phyloP scores from a whole-genome alignment of 2,888 invertebrate genomes.

The Perizoma flavofasciatum region DNA sequence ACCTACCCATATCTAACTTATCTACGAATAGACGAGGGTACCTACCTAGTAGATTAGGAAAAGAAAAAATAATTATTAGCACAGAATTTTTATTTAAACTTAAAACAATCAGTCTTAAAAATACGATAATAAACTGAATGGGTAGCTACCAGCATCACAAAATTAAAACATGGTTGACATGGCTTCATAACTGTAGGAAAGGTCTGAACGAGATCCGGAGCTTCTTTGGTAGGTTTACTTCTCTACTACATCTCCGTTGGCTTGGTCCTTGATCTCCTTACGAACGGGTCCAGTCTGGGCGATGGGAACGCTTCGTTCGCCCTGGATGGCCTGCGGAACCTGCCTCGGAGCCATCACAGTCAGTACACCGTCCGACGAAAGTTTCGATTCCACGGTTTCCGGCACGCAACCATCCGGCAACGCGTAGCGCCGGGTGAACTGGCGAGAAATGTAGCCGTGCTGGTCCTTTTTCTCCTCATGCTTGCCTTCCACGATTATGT shows the following conservation, averaged over 20 bases:
- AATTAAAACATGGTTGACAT: not conserved
- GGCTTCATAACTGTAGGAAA: no score
- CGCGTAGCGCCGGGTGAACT: slow-evolving; percentile 90
- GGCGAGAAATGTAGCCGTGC: slow-evolving; percentile 89
- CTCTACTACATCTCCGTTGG: slow-evolving; percentile 63
- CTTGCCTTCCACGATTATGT: slow-evolving; percentile 89
- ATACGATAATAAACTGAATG: slow-evolving; percentile 4
- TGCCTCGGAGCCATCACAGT: slow-evolving; percentile 86
- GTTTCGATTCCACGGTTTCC: slow-evolving; percentile 86
- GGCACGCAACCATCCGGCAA: slow-evolving; percentile 89
- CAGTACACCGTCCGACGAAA: slow-evolving; percentile 90
- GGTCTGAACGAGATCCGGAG: no score
- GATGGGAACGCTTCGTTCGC: slow-evolving; percentile 84
- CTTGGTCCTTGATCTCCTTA: slow-evolving; percentile 79
- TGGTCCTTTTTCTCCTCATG: slow-evolving; percentile 91
- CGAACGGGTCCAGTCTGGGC: slow-evolving; percentile 85
- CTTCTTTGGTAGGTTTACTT: slow-evolving; percentile 11
- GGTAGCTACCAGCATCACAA: not conserved
- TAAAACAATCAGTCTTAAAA: slow-evolving; percentile 25
- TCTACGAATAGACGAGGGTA: no score
- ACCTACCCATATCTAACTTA: no score
- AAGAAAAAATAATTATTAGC: not conserved
- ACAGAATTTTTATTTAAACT: slow-evolving; percentile 16
- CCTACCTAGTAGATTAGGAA: not conserved
- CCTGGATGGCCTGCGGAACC: slow-evolving; percentile 60